Base-by-base conservation (phyloP, 2,888 invertebrate species). In the Drosophila cognata region DNA sequence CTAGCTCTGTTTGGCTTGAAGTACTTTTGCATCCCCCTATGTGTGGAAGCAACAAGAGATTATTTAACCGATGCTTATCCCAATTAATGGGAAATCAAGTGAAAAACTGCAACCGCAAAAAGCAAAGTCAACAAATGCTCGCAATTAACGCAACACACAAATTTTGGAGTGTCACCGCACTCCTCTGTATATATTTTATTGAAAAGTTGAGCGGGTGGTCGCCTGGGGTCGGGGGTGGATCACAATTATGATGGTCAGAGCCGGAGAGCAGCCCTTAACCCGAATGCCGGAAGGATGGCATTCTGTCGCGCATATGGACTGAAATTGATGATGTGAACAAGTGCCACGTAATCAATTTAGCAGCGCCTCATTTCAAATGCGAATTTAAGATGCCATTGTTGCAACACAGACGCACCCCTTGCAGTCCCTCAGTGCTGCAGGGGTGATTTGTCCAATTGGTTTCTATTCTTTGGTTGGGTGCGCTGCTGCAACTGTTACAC, bases 321-420 rank as follows among this genome's bases (percentile, higher is more conserved):
- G 68, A 88, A 88, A 87, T 83, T 89, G 90, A 89, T 90, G 86
- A 90, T 81, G 86, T 79, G 81, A 88, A 75, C 86, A 88, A 86
- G 90, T 87, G 90, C 74, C 79, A 88, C 88, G 81, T 88, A 87
- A 87, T 87, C 88, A 87, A 90, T 90, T 87, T 90, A 86, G 66
- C 81, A 63, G 68, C 53, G 76, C 71, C 74, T 85, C 81, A 81
- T 81, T 88, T 79, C 73, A 68, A 88, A 87, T 88, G 88, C 84
- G 88, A 87, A 90, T 88, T 87, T 90, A 87, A 87, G 90, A 79
- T 81, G 84, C 77, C 68, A 88, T 90, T 90, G 86, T 86, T 88
- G 73, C 74, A 62, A 48, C 29, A 56, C 38, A n/a, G 21, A 13
- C 18, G n/a, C 64, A 31, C 51, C 69, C 59, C 13, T 18, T 56